Conservation (phyloP, 2,797 vertebrate species). For the Sebastes melanostomus region DNA sequence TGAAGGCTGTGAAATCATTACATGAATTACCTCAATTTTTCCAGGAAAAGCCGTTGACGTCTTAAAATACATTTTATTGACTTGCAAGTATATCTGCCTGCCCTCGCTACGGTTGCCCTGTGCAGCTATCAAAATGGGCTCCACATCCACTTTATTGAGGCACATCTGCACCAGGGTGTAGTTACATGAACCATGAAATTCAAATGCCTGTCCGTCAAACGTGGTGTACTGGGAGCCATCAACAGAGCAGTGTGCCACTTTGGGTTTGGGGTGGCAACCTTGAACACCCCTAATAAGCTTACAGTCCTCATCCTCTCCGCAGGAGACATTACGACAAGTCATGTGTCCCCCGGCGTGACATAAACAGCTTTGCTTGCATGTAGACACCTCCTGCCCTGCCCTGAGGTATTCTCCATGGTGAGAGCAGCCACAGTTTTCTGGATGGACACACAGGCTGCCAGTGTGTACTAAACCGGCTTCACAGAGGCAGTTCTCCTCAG, state of each 20-base stretch:
- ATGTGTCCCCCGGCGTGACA: conserved; percentile 59
- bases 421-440: conserved; percentile 68
- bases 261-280: conserved; percentile 64
- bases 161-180: conserved; percentile 50
- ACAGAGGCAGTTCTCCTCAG: conserved; percentile 79
- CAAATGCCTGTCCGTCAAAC: conserved; percentile 60
- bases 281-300: conserved; percentile 60
- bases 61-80: conserved; percentile 36
- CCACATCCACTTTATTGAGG: conserved; percentile 14
- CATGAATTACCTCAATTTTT: conserved; percentile 38
- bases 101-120: neutral
- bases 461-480: conserved; percentile 69
- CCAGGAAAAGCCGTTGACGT: conserved; percentile 16
- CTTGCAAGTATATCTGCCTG: conserved; percentile 28
- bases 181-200: conserved; percentile 68
- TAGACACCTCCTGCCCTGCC: conserved; percentile 69
- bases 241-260: conserved; percentile 49
- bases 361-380: conserved; percentile 66
- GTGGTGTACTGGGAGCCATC: conserved; percentile 52
- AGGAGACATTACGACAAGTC: conserved; percentile 52
- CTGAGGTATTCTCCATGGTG: conserved; percentile 51
- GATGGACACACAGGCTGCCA: conserved; percentile 52
- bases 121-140: conserved; percentile 49
- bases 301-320: conserved; percentile 65
- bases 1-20: conserved; percentile 18